phyloP scores from a whole-genome alignment of 2,113 vertebrate species.

The Merops nubicus region DNA sequence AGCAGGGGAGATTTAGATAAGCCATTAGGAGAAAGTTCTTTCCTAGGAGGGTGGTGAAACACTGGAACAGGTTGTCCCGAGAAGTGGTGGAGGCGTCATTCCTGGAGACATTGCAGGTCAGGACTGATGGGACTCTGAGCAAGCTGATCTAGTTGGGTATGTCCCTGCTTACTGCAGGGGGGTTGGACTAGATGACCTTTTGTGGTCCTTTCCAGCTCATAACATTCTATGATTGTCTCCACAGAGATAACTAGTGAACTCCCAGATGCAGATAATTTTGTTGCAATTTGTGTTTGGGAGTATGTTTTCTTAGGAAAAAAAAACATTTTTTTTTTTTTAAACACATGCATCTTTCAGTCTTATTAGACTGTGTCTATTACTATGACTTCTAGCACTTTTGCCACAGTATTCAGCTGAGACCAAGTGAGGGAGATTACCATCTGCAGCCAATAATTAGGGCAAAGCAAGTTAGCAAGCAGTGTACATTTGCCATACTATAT shows the following conservation, averaged over 20 bases:
- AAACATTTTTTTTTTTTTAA: neutral
- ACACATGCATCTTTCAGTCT: neutral
- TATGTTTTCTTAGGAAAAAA: neutral
- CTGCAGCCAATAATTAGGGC: constrained; percentile 16
- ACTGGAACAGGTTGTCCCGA: too few species aligned
- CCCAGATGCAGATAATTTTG: neutral
- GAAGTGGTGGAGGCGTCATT: too few species aligned
- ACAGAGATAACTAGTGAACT: neutral
- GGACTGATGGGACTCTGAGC: too few species aligned
- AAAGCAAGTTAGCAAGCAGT: neutral
- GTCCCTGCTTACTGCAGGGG: too few species aligned
- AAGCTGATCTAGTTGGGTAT: too few species aligned
- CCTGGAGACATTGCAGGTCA: too few species aligned
- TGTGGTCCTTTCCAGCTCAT: too few species aligned
- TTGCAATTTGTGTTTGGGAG: neutral
- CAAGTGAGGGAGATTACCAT: neutral
- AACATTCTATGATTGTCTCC: too few species aligned
- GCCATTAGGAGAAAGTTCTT: too few species aligned
- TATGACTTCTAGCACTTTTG: constrained; percentile 16
- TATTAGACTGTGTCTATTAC: constrained; percentile 27
- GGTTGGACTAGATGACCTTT: too few species aligned
- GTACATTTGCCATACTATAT: neutral
- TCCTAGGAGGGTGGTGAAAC: too few species aligned
- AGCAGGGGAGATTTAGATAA: too few species aligned
- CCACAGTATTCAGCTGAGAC: constrained; percentile 1